Conservation (phyloP, 2,113 vertebrate genomes). For the Platichthys flesus region DNA sequence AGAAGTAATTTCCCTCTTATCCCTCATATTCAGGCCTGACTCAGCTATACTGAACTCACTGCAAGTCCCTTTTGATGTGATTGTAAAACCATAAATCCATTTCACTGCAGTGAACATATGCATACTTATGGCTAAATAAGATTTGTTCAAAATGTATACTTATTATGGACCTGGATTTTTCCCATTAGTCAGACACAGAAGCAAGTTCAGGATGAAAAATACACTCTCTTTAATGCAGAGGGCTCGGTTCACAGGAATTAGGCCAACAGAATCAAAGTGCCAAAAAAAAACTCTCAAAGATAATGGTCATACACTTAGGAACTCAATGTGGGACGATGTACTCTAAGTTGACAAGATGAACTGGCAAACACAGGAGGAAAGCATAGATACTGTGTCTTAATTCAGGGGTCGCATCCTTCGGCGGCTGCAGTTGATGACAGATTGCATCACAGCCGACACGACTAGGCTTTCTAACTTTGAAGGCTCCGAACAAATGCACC, state of each 20-base stretch:
- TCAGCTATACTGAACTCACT: not conserved
- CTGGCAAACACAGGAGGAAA: too few relatives aligned
- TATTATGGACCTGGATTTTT: not conserved
- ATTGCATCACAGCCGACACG: too few relatives aligned
- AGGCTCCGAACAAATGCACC: too few relatives aligned
- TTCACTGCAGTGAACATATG: conserved; percentile 1
- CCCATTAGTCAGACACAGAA: not conserved
- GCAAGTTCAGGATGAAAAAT: not conserved
- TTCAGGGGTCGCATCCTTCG: too few relatives aligned
- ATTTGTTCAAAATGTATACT: not conserved
- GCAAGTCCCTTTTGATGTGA: not conserved
- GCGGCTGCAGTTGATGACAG: too few relatives aligned
- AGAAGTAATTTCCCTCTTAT: conserved; percentile 8
- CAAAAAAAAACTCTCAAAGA: not conserved
- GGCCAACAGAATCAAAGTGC: not conserved
- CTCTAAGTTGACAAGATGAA: too few relatives aligned
- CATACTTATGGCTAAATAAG: not conserved
- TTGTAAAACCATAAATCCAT: conserved; percentile 32
- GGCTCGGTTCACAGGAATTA: not conserved
- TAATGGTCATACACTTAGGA: too few relatives aligned
- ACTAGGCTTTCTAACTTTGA: too few relatives aligned
- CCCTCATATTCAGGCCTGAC: conserved; percentile 5
- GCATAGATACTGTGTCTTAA: too few relatives aligned
- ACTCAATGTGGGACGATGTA: too few relatives aligned
- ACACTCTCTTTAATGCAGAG: not conserved